Evolutionary conservation across 2,797 vertebrate genomes (phyloP).

Genomic region (Aeoliscus strigatus): DNA sequence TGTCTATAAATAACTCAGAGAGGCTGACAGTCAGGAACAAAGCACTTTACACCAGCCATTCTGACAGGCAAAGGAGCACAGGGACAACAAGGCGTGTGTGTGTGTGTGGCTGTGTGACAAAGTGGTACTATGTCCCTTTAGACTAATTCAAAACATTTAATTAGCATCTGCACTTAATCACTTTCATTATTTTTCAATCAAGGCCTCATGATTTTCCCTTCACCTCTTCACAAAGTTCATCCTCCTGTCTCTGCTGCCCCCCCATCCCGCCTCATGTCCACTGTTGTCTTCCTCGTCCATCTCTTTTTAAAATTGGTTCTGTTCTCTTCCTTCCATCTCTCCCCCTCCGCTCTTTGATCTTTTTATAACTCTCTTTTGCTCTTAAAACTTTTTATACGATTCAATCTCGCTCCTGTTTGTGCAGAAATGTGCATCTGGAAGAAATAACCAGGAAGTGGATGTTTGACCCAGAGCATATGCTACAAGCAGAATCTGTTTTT

Average conservation of each 20-base stretch:
- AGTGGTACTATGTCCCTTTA: conserved; percentile 26
- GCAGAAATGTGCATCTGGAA: conserved; percentile 1
- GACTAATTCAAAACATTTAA: conserved; percentile 53
- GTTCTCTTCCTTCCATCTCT: conserved; percentile 16
- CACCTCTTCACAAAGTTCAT: conserved; percentile 7
- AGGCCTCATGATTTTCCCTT: conserved; percentile 24
- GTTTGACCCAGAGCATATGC: not conserved
- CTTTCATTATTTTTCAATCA: conserved; percentile 25
- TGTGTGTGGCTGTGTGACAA: conserved; percentile 10
- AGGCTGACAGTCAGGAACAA: conserved; percentile 68
- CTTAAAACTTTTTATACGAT: conserved; percentile 7
- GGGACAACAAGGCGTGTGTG: conserved; percentile 32
- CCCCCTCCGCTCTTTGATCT: conserved; percentile 44
- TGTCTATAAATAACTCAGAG: conserved; percentile 73
- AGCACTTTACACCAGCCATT: conserved; percentile 68
- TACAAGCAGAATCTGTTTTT: conserved; percentile 26
- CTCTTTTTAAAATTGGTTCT: conserved; percentile 12
- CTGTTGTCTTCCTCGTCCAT: conserved; percentile 16
- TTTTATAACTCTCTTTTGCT: conserved; percentile 41
- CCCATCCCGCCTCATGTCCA: conserved; percentile 5
- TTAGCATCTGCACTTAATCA: conserved; percentile 50
- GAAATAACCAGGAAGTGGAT: conserved; percentile 1
- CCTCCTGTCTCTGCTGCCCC: conserved; percentile 4
- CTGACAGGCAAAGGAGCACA: conserved; percentile 55
- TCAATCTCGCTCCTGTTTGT: conserved; percentile 5